phyloP scores from a whole-genome alignment of 2,888 invertebrate species.

The Bimastos eiseni region DNA sequence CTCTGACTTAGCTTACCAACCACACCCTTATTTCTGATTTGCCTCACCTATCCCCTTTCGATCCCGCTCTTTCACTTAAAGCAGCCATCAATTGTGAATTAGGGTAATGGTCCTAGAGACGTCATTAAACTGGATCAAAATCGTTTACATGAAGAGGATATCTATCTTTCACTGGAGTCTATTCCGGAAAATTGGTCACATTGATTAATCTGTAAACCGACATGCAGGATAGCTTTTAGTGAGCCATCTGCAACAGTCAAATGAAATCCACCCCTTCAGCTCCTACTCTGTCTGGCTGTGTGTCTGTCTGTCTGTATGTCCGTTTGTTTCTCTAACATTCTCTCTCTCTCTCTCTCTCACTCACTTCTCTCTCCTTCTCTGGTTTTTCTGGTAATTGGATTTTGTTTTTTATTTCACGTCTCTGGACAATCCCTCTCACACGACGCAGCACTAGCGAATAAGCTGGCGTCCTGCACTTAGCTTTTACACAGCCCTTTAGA shows the following conservation, averaged over 20 bases:
- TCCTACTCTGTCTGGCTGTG: background rate
- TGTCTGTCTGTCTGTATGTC: conserved; percentile 14
- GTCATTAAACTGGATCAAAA: background rate
- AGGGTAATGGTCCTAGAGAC: background rate
- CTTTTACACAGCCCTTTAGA: too few relatives aligned
- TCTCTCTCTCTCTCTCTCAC: too few relatives aligned
- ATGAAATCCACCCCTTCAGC: too few relatives aligned
- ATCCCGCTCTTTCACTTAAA: background rate
- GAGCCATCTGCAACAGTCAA: background rate
- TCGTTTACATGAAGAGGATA: background rate
- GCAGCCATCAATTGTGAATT: background rate
- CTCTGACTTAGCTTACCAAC: too few relatives aligned
- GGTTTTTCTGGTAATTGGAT: too few relatives aligned
- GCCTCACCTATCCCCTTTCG: background rate
- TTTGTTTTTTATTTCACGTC: background rate
- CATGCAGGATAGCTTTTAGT: background rate
- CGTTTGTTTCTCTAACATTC: background rate
- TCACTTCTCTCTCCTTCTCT: background rate
- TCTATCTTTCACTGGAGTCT: background rate
- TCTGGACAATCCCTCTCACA: background rate
- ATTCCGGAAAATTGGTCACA: background rate
- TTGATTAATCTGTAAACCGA: background rate
- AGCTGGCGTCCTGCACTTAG: too few relatives aligned
- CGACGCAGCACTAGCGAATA: too few relatives aligned
- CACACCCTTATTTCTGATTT: too few relatives aligned